phyloP scores from a whole-genome alignment of 53 echinoderm and acorn worm species.

The Hippasteria phrygiana region DNA sequence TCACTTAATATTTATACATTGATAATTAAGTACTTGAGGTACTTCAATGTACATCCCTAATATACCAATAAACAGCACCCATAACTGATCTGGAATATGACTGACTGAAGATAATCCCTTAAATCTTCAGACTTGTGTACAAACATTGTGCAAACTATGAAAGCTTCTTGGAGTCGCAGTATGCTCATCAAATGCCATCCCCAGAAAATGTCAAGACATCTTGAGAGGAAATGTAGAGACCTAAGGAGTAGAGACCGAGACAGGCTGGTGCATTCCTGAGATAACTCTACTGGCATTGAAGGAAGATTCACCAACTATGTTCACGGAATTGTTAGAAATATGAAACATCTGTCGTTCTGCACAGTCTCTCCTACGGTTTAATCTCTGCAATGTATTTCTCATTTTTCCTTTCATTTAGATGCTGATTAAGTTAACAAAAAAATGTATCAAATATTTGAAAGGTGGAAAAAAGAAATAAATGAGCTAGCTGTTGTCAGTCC shows the following conservation, averaged over 20 bases:
- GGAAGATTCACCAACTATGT: conserved; percentile 47
- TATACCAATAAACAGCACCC: too few species aligned
- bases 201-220: conserved; percentile 22
- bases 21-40: too few species aligned
- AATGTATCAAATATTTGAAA: neutral
- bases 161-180: neutral
- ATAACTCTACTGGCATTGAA: conserved; percentile 17
- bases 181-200: neutral
- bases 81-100: neutral
- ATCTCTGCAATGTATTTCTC: neutral
- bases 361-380: neutral
- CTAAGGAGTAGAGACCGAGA: neutral
- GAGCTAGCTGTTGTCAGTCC: too few species aligned
- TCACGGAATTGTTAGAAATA: neutral
- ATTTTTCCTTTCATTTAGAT: neutral
- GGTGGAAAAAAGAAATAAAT: too few species aligned
- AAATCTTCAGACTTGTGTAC: neutral
- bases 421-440: neutral
- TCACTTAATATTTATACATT: too few species aligned
- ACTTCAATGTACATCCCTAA: too few species aligned
- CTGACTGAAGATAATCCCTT: neutral
- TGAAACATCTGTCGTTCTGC: neutral
- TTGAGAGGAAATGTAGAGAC: neutral
- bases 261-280: conserved; percentile 17
- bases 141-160: neutral